Conservation (phyloP, 2,113 vertebrate species). For the Phaethon lepturus region DNA sequence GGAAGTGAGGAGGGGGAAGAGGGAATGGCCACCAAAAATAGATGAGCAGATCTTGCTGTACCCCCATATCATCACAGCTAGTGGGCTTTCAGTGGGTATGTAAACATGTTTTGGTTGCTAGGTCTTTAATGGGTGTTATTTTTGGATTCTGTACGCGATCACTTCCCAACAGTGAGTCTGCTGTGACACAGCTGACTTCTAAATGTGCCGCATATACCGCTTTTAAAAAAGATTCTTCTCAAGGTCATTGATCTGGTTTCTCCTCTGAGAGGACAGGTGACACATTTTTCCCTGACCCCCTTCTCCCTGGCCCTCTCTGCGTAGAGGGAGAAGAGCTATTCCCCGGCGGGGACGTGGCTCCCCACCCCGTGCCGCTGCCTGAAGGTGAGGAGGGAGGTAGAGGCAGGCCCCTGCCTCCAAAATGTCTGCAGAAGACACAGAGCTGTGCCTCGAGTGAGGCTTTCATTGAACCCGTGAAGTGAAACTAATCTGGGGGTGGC, state of each 20-base stretch:
- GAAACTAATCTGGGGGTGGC: not conserved
- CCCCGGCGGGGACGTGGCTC: not conserved
- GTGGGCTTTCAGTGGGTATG: slow-evolving; percentile 25
- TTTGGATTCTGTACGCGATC: slow-evolving; percentile 72
- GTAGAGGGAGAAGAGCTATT: not conserved
- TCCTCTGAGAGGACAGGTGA: slow-evolving; percentile 53
- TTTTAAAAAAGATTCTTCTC: slow-evolving; percentile 6
- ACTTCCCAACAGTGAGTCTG: slow-evolving; percentile 66
- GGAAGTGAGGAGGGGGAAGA: not conserved
- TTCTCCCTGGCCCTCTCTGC: not conserved
- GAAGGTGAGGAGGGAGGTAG: not conserved
- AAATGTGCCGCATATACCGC: slow-evolving; percentile 32
- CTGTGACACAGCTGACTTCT: slow-evolving; percentile 73
- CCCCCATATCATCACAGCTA: slow-evolving; percentile 21
- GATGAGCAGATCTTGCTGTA: not conserved
- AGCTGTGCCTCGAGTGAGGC: not conserved
- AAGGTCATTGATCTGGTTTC: slow-evolving; percentile 23
- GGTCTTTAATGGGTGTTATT: slow-evolving; percentile 76
- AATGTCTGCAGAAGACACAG: not conserved
- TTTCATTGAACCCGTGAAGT: not conserved
- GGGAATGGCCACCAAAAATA: slow-evolving; percentile 49
- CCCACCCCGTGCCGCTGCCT: not conserved
- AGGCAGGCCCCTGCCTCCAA: not conserved
- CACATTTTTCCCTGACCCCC: not conserved
- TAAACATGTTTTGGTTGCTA: slow-evolving; percentile 85